Conservation (phyloP, 2,113 vertebrate genomes). For the Anolis sagrei region DNA sequence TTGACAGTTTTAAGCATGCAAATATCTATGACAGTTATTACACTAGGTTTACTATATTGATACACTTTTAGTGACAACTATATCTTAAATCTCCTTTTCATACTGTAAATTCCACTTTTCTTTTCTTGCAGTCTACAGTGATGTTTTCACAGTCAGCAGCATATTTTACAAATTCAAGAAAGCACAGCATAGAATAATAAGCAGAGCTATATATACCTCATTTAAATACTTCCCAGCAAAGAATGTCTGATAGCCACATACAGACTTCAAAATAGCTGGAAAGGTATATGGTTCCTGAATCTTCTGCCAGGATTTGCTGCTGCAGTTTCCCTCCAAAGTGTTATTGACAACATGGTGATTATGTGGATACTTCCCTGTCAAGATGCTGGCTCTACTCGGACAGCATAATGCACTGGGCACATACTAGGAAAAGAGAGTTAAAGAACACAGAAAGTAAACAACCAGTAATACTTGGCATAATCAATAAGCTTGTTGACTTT, state of each 20-base stretch:
- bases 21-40: neutral
- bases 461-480: neutral
- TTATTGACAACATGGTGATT: slow-evolving; percentile 98
- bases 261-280: slow-evolving; percentile 82
- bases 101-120: neutral
- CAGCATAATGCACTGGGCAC: slow-evolving; percentile 98
- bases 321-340: slow-evolving; percentile 96
- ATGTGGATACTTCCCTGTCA: slow-evolving; percentile 96
- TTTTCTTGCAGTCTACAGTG: neutral
- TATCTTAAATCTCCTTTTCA: neutral
- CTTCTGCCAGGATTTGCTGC: slow-evolving; percentile 95
- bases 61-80: neutral
- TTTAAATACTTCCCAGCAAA: slow-evolving; percentile 98
- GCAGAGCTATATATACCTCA: slow-evolving; percentile 78
- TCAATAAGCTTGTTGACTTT: neutral
- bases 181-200: neutral
- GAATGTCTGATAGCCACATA: slow-evolving; percentile 91
- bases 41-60: neutral
- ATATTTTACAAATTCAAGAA: neutral
- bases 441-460: neutral
- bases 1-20: neutral
- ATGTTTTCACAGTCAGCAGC: neutral
- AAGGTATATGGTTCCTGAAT: slow-evolving; percentile 90
- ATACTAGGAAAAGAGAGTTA: slow-evolving; percentile 76
- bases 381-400: slow-evolving; percentile 95